A percentile compares a stretch with the other conserved stretches of the same genome.
Evolutionary conservation across 2,888 invertebrate species (phyloP).

Genomic region (Himalopsyche kuldschensis): DNA sequence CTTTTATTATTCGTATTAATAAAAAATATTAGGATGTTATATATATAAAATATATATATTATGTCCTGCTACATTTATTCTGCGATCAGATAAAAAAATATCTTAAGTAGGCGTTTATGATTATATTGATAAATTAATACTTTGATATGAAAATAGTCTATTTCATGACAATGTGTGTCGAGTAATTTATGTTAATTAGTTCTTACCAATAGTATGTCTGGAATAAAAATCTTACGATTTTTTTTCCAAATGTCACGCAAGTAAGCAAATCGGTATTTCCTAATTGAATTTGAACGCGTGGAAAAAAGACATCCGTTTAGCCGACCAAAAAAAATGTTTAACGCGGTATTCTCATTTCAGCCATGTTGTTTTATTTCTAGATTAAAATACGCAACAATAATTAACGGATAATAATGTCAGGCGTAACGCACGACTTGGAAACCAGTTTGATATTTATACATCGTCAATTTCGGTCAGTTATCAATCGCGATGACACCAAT

Average conservation of each 20-base stretch:
- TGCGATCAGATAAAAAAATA: no score
- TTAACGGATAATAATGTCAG: background rate
- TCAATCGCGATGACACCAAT: background rate
- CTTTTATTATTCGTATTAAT: no score
- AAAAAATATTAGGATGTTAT: no score
- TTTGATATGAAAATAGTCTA: background rate
- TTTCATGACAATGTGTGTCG: background rate
- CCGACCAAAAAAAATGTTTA: background rate
- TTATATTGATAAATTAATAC: no score
- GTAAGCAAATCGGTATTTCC: background rate
- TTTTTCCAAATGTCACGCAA: background rate
- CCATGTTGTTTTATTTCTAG: background rate
- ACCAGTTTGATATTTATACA: background rate
- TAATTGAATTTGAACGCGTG: background rate
- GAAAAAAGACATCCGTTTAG: background rate
- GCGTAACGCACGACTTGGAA: background rate
- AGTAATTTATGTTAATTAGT: background rate
- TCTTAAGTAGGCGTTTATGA: no score
- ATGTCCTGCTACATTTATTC: no score
- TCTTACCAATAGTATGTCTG: background rate
- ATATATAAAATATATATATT: no score
- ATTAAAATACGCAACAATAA: background rate
- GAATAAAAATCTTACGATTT: background rate
- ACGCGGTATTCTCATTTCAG: background rate
- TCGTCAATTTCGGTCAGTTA: background rate